These are phyloP conservation scores for Latrodectus geometricus DNA, from an alignment of 1,140 invertebrate genomes.

Conservation along the genomic window DNA sequence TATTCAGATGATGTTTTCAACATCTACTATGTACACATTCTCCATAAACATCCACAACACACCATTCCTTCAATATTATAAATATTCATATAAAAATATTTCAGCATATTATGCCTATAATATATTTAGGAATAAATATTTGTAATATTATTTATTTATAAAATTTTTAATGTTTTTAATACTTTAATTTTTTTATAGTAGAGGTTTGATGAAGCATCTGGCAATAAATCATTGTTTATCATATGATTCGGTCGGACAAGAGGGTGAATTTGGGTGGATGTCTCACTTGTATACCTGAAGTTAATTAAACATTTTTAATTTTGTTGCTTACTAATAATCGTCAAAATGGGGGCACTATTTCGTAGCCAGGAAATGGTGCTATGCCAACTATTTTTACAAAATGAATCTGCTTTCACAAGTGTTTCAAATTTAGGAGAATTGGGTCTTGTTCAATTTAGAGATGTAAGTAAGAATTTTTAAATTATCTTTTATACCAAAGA, in stretches of 20 bases:
- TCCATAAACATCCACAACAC: too few relatives aligned
- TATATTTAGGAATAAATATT: too few relatives aligned
- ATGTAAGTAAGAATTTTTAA: conserved; percentile 77
- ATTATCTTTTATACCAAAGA: background rate
- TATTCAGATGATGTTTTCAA: too few relatives aligned
- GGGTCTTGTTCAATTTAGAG: conserved; percentile 89
- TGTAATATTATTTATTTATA: too few relatives aligned
- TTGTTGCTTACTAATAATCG: background rate
- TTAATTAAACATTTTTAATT: background rate
- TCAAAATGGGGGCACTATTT: conserved; percentile 66
- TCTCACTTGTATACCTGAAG: background rate
- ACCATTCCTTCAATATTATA: too few relatives aligned
- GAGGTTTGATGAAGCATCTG: background rate
- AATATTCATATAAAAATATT: too few relatives aligned
- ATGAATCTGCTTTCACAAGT: conserved; percentile 88
- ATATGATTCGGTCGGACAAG: conserved; percentile 32
- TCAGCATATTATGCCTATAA: too few relatives aligned
- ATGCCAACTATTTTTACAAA: conserved; percentile 67
- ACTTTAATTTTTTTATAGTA: too few relatives aligned
- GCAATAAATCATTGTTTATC: conserved; percentile 58
- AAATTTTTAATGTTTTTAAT: too few relatives aligned
- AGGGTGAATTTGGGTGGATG: background rate
- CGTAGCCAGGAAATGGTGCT: conserved; percentile 71
- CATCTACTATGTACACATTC: too few relatives aligned
- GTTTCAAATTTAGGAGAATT: conserved; percentile 90